phyloP scores from a whole-genome alignment of 2,113 vertebrate genomes.

The Nycticebus coucang region DNA sequence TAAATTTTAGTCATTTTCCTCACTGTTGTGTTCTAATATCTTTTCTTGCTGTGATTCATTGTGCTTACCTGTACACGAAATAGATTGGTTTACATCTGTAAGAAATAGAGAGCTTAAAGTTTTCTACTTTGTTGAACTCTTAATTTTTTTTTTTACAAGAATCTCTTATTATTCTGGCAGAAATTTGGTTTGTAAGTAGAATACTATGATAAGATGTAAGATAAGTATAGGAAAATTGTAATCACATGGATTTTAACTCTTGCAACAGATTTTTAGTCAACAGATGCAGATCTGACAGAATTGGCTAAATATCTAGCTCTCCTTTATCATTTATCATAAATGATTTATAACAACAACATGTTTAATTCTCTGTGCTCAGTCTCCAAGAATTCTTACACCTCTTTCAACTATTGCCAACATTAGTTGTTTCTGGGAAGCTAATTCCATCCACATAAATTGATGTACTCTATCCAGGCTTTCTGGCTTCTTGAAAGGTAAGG shows the following conservation, averaged over 20 bases:
- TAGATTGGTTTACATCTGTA: not conserved
- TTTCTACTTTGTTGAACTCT: not conserved
- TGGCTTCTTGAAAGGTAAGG: slow-evolving; percentile 8
- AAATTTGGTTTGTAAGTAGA: slow-evolving; percentile 42
- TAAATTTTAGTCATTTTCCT: not conserved
- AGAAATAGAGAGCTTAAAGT: slow-evolving; percentile 17
- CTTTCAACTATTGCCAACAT: not conserved
- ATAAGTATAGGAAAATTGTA: slow-evolving; percentile 12
- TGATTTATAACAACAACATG: slow-evolving; percentile 17
- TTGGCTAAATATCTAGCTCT: not conserved
- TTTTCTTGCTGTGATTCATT: not conserved
- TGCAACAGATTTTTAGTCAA: not conserved
- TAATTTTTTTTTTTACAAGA: not conserved
- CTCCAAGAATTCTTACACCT: not conserved
- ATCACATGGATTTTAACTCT: not conserved
- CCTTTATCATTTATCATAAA: not conserved
- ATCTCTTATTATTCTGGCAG: not conserved
- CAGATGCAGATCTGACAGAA: slow-evolving; percentile 29
- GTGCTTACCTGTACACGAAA: not conserved
- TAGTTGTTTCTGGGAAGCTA: not conserved
- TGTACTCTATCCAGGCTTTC: not conserved
- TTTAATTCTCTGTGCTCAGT: not conserved
- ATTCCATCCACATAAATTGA: not conserved
- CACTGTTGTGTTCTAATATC: not conserved
- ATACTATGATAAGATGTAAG: not conserved